A percentile compares a stretch with the other conserved stretches of the same genome.
Evolutionary conservation across 2,113 vertebrate species (phyloP).

Genomic region (Tursiops truncatus): DNA sequence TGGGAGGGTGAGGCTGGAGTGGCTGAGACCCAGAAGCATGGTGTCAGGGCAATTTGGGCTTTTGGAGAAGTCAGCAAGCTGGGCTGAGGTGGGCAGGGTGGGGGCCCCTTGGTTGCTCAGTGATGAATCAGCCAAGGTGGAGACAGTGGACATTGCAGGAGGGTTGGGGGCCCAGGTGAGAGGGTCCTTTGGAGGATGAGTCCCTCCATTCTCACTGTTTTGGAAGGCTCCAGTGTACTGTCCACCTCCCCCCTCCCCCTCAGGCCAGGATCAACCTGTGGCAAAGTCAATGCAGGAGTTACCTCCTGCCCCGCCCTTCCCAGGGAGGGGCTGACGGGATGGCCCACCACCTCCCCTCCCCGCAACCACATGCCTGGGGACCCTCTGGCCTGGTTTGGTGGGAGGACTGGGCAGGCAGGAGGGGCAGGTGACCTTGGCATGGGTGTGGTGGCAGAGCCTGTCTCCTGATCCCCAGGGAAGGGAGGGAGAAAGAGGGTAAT

Average conservation of each 20-base stretch:
- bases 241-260: not conserved
- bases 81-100: slow-evolving; percentile 36
- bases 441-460: not conserved
- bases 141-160: not conserved
- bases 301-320: not conserved
- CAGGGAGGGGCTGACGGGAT: rapidly evolving
- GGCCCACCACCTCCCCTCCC: not conserved
- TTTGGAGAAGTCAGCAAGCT: slow-evolving; percentile 59
- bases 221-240: not conserved
- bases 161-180: not conserved
- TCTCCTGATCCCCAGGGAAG: slow-evolving; percentile 29
- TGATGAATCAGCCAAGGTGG: slow-evolving; percentile 39
- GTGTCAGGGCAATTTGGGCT: slow-evolving; percentile 41
- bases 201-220: not conserved
- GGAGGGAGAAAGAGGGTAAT: not conserved
- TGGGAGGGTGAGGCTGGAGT: not conserved
- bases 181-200: not conserved
- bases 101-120: not conserved
- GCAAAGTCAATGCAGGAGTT: rapidly evolving
- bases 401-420: not conserved
- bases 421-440: not conserved
- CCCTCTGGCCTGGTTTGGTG: not conserved
- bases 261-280: not conserved
- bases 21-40: slow-evolving; percentile 31
- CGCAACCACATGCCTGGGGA: not conserved